phyloP scores from a whole-genome alignment of 2,888 invertebrate species.

The Adelphocoris suturalis region DNA sequence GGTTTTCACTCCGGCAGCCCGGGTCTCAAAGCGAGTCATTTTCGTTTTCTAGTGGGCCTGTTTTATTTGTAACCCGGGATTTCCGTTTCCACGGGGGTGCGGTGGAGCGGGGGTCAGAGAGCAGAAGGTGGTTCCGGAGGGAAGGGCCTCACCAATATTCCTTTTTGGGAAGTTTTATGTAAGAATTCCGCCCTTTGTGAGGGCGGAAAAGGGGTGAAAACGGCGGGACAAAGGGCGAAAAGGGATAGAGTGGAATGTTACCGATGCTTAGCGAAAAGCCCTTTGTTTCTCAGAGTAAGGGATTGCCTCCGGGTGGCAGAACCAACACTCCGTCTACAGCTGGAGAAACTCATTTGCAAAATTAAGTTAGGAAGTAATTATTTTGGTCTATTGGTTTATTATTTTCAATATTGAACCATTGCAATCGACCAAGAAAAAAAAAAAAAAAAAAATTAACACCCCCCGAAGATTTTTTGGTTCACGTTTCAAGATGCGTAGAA shows the following conservation, averaged over 20 bases:
- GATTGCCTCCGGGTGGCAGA: constrained; percentile 48
- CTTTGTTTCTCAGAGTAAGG: constrained; percentile 45
- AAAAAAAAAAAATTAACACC: too few species aligned
- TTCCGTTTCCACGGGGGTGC: background rate
- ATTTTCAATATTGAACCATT: too few species aligned
- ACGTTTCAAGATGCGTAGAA: too few species aligned
- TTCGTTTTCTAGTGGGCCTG: constrained; percentile 24
- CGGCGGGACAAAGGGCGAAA: constrained; percentile 43
- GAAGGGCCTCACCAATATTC: constrained; percentile 51
- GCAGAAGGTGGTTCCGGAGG: constrained; percentile 35
- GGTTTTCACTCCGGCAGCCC: background rate
- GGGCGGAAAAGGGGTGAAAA: constrained; percentile 41
- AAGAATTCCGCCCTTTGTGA: constrained; percentile 61
- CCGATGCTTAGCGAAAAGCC: constrained; percentile 34
- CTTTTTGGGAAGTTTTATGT: constrained; percentile 64
- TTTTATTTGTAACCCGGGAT: constrained; percentile 30
- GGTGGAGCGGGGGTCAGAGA: background rate
- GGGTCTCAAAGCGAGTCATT: constrained; percentile 55
- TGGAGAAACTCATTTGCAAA: background rate
- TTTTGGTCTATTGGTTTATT: background rate
- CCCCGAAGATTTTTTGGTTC: too few species aligned
- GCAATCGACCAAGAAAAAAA: too few species aligned
- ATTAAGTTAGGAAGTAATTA: background rate
- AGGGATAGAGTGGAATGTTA: constrained; percentile 52
- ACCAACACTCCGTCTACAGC: constrained; percentile 46